These are phyloP conservation scores for Eumerus sabulonum DNA, from an alignment of 2,888 invertebrate species.

Conservation along the genomic window DNA sequence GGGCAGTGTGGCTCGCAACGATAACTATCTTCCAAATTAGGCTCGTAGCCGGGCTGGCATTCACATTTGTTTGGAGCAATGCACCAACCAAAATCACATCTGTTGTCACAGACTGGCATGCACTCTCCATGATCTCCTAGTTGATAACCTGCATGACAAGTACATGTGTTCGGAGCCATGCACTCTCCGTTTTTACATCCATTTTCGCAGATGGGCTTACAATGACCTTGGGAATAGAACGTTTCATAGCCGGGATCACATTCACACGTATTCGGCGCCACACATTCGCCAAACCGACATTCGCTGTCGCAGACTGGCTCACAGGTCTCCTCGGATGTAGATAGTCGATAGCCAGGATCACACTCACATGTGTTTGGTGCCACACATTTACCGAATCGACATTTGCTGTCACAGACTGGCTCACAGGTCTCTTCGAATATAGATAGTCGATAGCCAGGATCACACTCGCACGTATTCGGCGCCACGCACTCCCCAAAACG, in stretches of 20 bases:
- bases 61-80: conserved; percentile 50
- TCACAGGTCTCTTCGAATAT: conserved; percentile 18
- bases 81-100: conserved; percentile 50
- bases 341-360: conserved; percentile 24
- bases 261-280: conserved; percentile 76
- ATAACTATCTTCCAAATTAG: conserved; percentile 58
- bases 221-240: neutral
- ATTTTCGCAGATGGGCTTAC: conserved; percentile 42
- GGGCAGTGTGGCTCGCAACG: conserved; percentile 75
- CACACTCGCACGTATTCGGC: conserved; percentile 80
- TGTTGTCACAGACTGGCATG: conserved; percentile 72
- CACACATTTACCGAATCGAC: conserved; percentile 74
- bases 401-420: conserved; percentile 48
- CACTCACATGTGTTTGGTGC: conserved; percentile 78
- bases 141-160: conserved; percentile 75
- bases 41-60: conserved; percentile 53
- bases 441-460: conserved; percentile 74
- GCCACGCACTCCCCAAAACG: conserved; percentile 79
- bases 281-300: conserved; percentile 74
- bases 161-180: conserved; percentile 72
- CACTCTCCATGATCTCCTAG: neutral
- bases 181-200: conserved; percentile 66
- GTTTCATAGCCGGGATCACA: conserved; percentile 74
- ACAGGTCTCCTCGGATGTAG: conserved; percentile 14
- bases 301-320: conserved; percentile 43